Evolutionary conservation across 2,888 invertebrate species (phyloP), one percentile per base, ranked within the genome.

Genomic region (Bedellia somnulentella): DNA sequence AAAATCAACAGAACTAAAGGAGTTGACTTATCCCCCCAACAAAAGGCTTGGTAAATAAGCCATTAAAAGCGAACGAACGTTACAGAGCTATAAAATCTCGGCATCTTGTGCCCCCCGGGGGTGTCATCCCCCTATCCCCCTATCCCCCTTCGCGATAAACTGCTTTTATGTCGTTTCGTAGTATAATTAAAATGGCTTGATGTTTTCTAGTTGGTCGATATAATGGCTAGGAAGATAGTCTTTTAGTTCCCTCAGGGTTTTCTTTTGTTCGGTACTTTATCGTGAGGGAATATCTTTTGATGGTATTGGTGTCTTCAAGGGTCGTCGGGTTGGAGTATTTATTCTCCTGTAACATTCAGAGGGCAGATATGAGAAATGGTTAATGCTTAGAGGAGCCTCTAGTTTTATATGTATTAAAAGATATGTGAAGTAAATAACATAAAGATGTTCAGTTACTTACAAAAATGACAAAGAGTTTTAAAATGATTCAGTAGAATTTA

Each of bases 21-120:
- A 55, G 37, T 4, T 24, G 39, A 49, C 40, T 52, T 52, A 52
- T 56, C 16, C 53, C 57, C 61, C 52, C 38, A 37, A 52, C 60
- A 61, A 62, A 61, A n/a, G 64, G 68, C 66, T 57, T 55, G 57
- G 63, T 62, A 73, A 73, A 71, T 73, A 73, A 73, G 71, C 73
- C 67, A 73, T 75, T 71, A 73, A 70, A 70, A 70, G 64, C 68
- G 60, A 59, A 57, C 63, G 62, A 60, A 63, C 62, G 64, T 57
- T 56, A 52, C 55, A 57, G 52, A 54, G 63, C 73, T 71, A 71
- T 73, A 73, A 73, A 73, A 73, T 73, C 73, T 73, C 57, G 67
- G 73, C 71, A 70, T 70, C 73, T 73, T 73, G 58, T 58, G 59
- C 61, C 68, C 59, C 40, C 42, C 37, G 36, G 35, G 35, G 37